Base-by-base conservation (phyloP, 2,888 invertebrate species). In the Leptarthrus brevirostris region DNA sequence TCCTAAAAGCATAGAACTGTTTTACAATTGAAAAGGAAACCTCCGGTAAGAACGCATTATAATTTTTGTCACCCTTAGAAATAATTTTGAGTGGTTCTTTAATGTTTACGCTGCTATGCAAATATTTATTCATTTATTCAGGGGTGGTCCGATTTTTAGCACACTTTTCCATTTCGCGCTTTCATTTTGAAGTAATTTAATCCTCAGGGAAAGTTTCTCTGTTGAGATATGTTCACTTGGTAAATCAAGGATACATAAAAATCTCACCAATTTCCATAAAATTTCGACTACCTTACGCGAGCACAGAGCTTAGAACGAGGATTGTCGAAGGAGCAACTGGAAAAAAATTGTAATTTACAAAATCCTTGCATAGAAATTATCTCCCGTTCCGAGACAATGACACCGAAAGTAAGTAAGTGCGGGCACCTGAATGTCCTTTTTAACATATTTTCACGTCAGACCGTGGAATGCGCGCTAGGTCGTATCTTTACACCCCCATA, bases 61-160 rank as follows among this genome's bases (percentile, higher is more conserved):
- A 58, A 58, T 58, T 58, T 58, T 58, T 36, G 36, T 40, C 6
- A 12, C 40, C 12, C n/a, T 40, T 40, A 40, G 12, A 10, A 58
- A 20, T 58, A n/a, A 20, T 58, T 36, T 26, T 58, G 20, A 1
- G 22, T 16, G 36, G 16, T 20, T 30, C 58, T 58, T 36, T 58
- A 58, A 58, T 58, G 36, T 30, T 34, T 10, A 34, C 14, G 20
- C 22, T 20, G 16, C 34, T 58, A 36, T 40, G 58, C 36, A 34
- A 58, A 64, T 64, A 64, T 64, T 40, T 64, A 64, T 64, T 64
- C 64, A 64, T 64, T 64, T 64, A 64, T 64, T 64, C 64, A 5
- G 22, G 14, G 44, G 47, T 4, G 3, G 44, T 18, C n/a, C 2
- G 6, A 18, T n/a, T 64, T 24, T 20, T 22, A n/a, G 3, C 44